Conservation (phyloP, 2,888 invertebrate species). For the Saturnia pavonia region DNA sequence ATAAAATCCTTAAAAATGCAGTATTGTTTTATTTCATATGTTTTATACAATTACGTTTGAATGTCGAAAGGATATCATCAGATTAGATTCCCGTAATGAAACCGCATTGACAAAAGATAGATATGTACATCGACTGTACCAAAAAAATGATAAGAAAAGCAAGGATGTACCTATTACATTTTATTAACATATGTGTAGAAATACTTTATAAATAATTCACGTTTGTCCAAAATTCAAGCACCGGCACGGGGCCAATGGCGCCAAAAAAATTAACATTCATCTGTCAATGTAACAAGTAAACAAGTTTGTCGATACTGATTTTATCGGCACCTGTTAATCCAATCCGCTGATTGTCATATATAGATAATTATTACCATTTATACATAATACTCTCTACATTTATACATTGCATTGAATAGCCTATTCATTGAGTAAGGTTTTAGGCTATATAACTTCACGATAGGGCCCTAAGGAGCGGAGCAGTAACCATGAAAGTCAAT, state of each 20-base stretch:
- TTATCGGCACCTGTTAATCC: neutral
- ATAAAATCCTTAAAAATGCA: too few relatives aligned
- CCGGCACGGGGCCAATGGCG: neutral
- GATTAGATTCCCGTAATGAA: neutral
- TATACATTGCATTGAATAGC: too few relatives aligned
- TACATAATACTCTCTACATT: neutral
- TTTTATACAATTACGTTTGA: neutral
- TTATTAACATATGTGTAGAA: neutral
- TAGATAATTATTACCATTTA: neutral
- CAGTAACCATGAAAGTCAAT: too few relatives aligned
- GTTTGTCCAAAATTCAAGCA: neutral
- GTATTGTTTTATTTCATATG: too few relatives aligned
- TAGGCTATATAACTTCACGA: too few relatives aligned
- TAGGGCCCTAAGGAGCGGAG: too few relatives aligned
- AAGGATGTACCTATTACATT: neutral
- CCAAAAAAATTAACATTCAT: slow-evolving; percentile 16
- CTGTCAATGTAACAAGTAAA: slow-evolving; percentile 13
- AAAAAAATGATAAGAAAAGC: neutral
- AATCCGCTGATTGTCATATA: neutral
- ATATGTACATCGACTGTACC: neutral
- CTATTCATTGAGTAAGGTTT: too few relatives aligned
- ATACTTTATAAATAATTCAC: neutral
- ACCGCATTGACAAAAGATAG: neutral
- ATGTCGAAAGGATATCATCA: neutral
- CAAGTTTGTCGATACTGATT: slow-evolving; percentile 1